Conservation (phyloP, 2,888 invertebrate genomes). For the Pollenia labialis region DNA sequence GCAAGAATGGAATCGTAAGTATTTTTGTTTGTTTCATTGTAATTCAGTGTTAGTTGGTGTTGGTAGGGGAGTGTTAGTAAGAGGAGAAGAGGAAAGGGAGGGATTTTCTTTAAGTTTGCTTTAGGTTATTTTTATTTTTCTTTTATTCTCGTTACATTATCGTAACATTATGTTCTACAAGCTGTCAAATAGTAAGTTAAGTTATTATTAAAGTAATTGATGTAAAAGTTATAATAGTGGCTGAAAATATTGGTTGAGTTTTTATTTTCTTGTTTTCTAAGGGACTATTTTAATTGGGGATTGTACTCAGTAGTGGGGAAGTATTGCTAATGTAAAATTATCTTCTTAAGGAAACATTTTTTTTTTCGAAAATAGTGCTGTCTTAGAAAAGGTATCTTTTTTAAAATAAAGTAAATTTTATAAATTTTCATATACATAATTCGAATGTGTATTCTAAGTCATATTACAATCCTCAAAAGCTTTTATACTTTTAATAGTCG, state of each 20-base stretch:
- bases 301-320: no score
- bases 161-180: slow-evolving; percentile 25
- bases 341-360: no score
- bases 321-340: background rate
- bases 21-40: slow-evolving; percentile 65
- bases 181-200: slow-evolving; percentile 50
- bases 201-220: slow-evolving; percentile 52
- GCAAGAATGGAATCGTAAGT: slow-evolving; percentile 83
- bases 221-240: slow-evolving; percentile 9
- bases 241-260: slow-evolving; percentile 15
- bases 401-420: no score
- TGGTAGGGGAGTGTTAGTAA: background rate
- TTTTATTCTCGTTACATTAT: background rate
- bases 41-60: background rate
- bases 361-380: no score
- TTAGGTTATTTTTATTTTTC: slow-evolving; percentile 15
- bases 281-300: background rate
- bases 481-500: no score
- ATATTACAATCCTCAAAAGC: no score
- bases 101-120: slow-evolving; percentile 37
- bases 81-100: background rate
- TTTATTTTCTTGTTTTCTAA: background rate
- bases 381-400: no score
- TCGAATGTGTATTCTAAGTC: no score
- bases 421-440: no score